A percentile compares a stretch with the other conserved stretches of the same genome.
Conservation (phyloP, 2,797 vertebrate species). For the Sebastes matsubarae region DNA sequence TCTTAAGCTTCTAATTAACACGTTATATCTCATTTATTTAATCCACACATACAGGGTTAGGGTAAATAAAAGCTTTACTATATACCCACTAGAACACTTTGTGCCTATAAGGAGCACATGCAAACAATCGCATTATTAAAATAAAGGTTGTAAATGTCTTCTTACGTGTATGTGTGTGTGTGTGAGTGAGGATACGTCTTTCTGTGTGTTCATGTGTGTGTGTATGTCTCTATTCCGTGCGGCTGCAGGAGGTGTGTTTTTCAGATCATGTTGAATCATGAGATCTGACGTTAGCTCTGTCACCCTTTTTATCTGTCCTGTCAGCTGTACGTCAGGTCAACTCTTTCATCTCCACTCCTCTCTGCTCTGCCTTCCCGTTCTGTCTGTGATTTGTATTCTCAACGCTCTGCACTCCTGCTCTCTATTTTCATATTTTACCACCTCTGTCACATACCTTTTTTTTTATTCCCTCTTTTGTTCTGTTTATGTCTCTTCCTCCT, state of each 20-base stretch:
- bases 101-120: background rate
- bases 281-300: constrained; percentile 47
- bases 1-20: background rate
- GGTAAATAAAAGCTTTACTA: too few species aligned
- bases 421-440: background rate
- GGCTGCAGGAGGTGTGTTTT: constrained; percentile 20
- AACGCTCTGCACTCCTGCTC: background rate
- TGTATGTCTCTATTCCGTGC: background rate
- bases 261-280: constrained; percentile 37
- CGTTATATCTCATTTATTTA: background rate
- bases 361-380: background rate
- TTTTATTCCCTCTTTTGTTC: constrained; percentile 5
- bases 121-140: background rate
- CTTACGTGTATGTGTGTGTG: background rate
- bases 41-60: background rate
- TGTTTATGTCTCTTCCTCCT: constrained; percentile 8
- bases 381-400: constrained; percentile 31
- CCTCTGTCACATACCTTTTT: background rate
- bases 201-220: background rate
- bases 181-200: background rate
- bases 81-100: background rate
- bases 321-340: constrained; percentile 30
- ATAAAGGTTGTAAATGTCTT: background rate
- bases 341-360: constrained; percentile 24
- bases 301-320: constrained; percentile 24